A percentile compares a stretch with the other conserved stretches of the same genome.
Evolutionary conservation across 2,888 invertebrate species (phyloP).

Genomic region (Polydrusus tereticollis): DNA sequence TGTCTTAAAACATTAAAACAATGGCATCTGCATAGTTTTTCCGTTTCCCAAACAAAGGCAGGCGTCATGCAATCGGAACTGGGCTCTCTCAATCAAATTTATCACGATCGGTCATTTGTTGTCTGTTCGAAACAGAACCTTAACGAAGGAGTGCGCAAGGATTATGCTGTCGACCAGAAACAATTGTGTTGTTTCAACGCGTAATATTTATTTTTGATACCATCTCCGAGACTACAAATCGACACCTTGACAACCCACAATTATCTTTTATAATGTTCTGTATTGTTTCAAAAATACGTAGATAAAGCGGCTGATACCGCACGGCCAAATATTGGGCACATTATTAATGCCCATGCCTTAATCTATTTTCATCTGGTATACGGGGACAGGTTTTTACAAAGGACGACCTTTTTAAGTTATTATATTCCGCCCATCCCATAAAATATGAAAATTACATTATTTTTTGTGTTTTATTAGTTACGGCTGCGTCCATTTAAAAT

Average conservation of each 20-base stretch:
- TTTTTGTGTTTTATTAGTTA: slow-evolving; percentile 42
- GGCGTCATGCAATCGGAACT: slow-evolving; percentile 67
- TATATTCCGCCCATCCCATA: slow-evolving; percentile 50
- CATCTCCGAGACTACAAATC: slow-evolving; percentile 67
- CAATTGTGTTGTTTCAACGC: slow-evolving; percentile 65
- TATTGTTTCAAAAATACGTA: slow-evolving; percentile 64
- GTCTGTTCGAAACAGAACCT: slow-evolving; percentile 57
- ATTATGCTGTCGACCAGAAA: slow-evolving; percentile 49
- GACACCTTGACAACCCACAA: slow-evolving; percentile 68
- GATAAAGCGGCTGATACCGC: slow-evolving; percentile 56
- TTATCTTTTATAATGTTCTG: slow-evolving; percentile 66
- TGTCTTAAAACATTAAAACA: slow-evolving; percentile 61
- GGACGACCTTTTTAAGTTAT: slow-evolving; percentile 48
- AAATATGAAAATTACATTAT: slow-evolving; percentile 50
- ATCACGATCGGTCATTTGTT: slow-evolving; percentile 64
- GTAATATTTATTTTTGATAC: slow-evolving; percentile 69
- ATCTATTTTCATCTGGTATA: slow-evolving; percentile 50
- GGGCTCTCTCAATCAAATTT: slow-evolving; percentile 67
- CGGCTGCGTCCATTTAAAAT: slow-evolving; percentile 34
- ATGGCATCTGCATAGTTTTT: slow-evolving; percentile 68
- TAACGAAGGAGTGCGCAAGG: slow-evolving; percentile 57
- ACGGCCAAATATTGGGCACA: slow-evolving; percentile 59
- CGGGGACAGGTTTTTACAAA: slow-evolving; percentile 48
- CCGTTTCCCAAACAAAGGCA: slow-evolving; percentile 63
- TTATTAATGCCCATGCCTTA: slow-evolving; percentile 47